A percentile compares a stretch with the other conserved stretches of the same genome.
These are phyloP conservation scores for Drosophila nikananu DNA, from an alignment of 1,140 invertebrate species.

Conservation along the genomic window DNA sequence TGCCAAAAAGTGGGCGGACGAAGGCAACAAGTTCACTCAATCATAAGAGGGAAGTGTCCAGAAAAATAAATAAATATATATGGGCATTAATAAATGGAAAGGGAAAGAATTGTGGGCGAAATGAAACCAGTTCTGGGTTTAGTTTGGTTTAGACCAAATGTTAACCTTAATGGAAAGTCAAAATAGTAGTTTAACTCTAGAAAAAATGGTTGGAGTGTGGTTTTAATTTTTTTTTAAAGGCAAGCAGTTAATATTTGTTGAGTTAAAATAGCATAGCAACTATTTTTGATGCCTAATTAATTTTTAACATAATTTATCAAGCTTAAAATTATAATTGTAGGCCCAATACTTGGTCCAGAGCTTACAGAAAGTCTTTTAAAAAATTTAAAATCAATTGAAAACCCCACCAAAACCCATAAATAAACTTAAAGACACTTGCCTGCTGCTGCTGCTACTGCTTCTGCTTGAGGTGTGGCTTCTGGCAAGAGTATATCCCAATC, in stretches of 20 bases:
- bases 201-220: too few species aligned
- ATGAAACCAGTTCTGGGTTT: neutral
- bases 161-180: too few species aligned
- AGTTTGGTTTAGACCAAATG: neutral
- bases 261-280: rapidly evolving
- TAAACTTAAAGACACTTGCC: neutral
- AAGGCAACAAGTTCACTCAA: slow-evolving; percentile 31
- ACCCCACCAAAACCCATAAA: rapidly evolving
- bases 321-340: too few species aligned
- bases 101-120: neutral
- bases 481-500: neutral
- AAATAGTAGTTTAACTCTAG: neutral
- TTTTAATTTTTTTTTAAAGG: neutral
- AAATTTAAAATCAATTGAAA: neutral
- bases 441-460: too few species aligned
- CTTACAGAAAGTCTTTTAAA: too few species aligned
- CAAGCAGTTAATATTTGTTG: neutral
- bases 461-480: neutral
- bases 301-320: neutral
- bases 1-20: neutral
- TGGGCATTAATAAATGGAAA: neutral
- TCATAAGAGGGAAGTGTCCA: neutral
- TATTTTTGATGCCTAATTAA: neutral
- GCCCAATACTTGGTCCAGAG: rapidly evolving
- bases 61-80: neutral